Evolutionary conservation across 2,797 vertebrate species (phyloP), one percentile per base, ranked within the genome.

Genomic region (Meda fulgida): DNA sequence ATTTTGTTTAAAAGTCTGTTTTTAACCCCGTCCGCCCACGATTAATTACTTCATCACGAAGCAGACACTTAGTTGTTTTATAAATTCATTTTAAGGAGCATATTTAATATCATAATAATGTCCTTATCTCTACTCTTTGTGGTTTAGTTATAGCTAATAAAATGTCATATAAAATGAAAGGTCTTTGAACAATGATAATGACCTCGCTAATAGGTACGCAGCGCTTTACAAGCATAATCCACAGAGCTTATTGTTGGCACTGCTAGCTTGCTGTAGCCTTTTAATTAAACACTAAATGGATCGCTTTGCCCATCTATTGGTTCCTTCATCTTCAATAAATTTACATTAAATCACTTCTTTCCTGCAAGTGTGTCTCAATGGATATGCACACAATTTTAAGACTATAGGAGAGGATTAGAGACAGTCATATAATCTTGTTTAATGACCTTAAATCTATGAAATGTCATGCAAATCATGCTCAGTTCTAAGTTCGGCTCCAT

Each of bases 121-220:
- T 8, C 38, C 38, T 46, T 26, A 79, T 63, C 36, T 60, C 55
- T 29, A 13, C 36, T 78, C 55, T 78, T 77, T 77, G 34, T 55
- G 34, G 51, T 63, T 65, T 46, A 65, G 18, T 79, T 46, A 48
- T 48, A 60, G 10, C 26, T 66, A 31, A 79, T 65, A 79, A 65
- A 63, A 65, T 79, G 40, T 46, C 26, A 31, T 46, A 65, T 46
- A 65, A 78, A 31, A 46, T 65, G 26, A 79, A 48, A 79, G 58
- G 38, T 21, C 26, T 79, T 79, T 79, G 58, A 65, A 66, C 77
- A 79, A 48, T 26, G 36, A 8, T 66, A 65, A 79, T 79, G 58
- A 46, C 38, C 40, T 65, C 40, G n/a, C 38, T 79, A 65, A 79
- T 34, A 65, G 58, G 77, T 46, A 65, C 0, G 18, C 58, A 46